Evolutionary conservation across 2,797 vertebrate species (phyloP), one percentile per base, ranked within the genome.

Genomic region (Mionectes olivaceus): DNA sequence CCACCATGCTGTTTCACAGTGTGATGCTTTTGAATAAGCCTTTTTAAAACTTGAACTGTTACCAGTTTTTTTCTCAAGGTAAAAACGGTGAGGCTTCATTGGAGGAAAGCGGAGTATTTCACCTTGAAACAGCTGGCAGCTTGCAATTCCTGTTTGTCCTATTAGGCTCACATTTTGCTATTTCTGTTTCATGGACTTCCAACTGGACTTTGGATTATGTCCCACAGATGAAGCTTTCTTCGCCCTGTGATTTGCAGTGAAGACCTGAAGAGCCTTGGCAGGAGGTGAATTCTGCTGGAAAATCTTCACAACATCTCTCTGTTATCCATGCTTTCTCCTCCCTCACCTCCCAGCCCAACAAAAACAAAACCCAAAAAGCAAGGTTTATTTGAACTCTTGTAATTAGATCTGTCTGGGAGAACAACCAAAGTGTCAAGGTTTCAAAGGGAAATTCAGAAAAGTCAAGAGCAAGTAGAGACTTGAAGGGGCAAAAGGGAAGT

Each of bases 391-490:
- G 57, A 89, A 73, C 78, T 79, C 55, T 50, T 84, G 60, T 90
- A 76, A 93, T 93, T 84, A 83, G 94, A 76, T 94, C 83, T 95
- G 96, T 92, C 95, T 96, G 77, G 84, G 79, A 91, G 69, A 90
- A 70, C 56, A 77, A 65, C 63, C 6, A 1, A 95, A 81, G 95
- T 92, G 92, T 89, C 84, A 94, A 69, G 52, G 47, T 93, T 95
- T 94, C 96, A 87, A 83, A 93, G 95, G 33, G 90, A 95, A 93
- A 96, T 93, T 95, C 89, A 77, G 91, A 78, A 87, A 91, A 91
- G 84, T 83, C 83, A 78, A 94, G 69, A 94, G 85, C 86, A 83
- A 91, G 69, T 68, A 92, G 76, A 75, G 82, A 77, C 84, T 92
- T 93, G 70, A 93, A 94, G 86, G 41, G 30, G 53, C 65, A 91